These are phyloP conservation scores for Plagiodera versicolora DNA, from an alignment of 2,888 invertebrate species.

Conservation along the genomic window DNA sequence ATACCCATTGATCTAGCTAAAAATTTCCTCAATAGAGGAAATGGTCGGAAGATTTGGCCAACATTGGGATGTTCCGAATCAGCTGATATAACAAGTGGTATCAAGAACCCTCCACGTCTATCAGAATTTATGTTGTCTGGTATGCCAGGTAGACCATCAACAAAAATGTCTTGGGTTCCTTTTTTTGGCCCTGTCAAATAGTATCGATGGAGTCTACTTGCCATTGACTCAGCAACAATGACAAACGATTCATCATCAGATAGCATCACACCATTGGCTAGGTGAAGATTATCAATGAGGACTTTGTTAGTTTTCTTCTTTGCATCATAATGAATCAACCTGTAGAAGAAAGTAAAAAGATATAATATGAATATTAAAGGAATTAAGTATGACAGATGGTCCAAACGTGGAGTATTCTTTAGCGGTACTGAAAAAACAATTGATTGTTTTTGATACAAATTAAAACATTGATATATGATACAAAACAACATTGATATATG, in stretches of 20 bases:
- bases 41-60: slow-evolving; percentile 59
- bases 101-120: slow-evolving; percentile 66
- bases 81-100: slow-evolving; percentile 60
- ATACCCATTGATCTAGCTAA: slow-evolving; percentile 62
- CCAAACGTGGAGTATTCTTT: no score
- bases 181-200: slow-evolving; percentile 78
- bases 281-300: slow-evolving; percentile 74
- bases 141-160: slow-evolving; percentile 76
- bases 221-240: slow-evolving; percentile 73
- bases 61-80: slow-evolving; percentile 63
- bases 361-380: no score
- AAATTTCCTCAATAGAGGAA: slow-evolving; percentile 69
- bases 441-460: no score
- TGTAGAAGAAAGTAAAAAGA: no score
- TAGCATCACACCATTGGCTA: slow-evolving; percentile 86
- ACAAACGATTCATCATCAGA: slow-evolving; percentile 82
- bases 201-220: slow-evolving; percentile 72
- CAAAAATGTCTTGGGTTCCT: slow-evolving; percentile 73
- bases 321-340: slow-evolving; percentile 80
- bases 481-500: no score
- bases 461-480: no score
- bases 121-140: slow-evolving; percentile 66
- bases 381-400: no score
- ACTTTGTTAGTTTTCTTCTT: slow-evolving; percentile 75
- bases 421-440: no score